These are phyloP conservation scores for Hydrotaea cyrtoneurina DNA, from an alignment of 2,888 invertebrate species.

Conservation along the genomic window DNA sequence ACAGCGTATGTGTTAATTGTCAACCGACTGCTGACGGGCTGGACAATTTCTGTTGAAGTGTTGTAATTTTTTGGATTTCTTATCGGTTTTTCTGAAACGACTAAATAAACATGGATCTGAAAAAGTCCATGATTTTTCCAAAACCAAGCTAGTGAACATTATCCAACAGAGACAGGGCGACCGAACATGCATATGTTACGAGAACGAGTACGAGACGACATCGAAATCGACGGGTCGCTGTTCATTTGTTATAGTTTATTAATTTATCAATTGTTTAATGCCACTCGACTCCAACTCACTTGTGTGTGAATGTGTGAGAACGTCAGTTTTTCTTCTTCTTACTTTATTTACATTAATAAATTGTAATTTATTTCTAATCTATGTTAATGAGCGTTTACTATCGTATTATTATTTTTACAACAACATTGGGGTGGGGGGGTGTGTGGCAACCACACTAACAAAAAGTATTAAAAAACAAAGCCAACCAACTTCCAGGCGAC, in stretches of 20 bases:
- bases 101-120: conserved; percentile 32
- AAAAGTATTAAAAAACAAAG: conserved; percentile 23
- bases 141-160: not conserved
- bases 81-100: conserved; percentile 10
- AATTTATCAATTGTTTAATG: conserved; percentile 23
- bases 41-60: not conserved
- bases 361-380: conserved; percentile 62
- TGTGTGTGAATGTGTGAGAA: not conserved
- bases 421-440: conserved; percentile 41
- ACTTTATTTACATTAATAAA: conserved; percentile 39
- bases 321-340: not conserved
- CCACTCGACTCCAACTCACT: not conserved
- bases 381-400: conserved; percentile 60
- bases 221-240: not conserved
- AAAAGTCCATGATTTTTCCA: conserved; percentile 32
- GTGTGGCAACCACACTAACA: too few species aligned
- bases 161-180: not conserved
- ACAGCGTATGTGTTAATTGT: not conserved
- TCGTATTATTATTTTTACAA: conserved; percentile 41
- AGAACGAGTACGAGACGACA: too few species aligned
- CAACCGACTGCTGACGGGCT: not conserved
- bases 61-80: conserved; percentile 27
- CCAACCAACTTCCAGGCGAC: conserved; percentile 1
- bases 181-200: too few species aligned
- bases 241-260: conserved; percentile 23